Conservation (phyloP, 2,797 vertebrate genomes). For the Poecilia gillii region DNA sequence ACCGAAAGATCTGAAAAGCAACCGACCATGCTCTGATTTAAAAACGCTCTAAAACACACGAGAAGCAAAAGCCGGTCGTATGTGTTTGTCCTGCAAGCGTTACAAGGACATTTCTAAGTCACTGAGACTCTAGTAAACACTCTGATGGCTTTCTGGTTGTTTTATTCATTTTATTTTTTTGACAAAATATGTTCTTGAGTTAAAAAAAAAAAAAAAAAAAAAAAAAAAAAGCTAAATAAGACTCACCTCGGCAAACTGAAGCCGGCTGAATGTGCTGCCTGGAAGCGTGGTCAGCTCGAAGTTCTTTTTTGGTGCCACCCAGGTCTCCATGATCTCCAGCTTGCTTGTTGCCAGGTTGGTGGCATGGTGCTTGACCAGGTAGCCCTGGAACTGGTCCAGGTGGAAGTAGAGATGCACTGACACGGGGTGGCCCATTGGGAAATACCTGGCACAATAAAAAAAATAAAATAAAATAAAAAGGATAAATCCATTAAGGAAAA, state of each 20-base stretch:
- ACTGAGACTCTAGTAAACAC: not conserved
- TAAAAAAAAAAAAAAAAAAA: conserved; percentile 14
- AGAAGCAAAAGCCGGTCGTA: not conserved
- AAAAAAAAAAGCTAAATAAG: conserved; percentile 39
- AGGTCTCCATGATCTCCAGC: conserved; percentile 95
- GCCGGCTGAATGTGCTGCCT: conserved; percentile 88
- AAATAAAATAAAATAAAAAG: not conserved
- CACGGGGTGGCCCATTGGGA: conserved; percentile 93
- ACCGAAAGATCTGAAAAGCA: not conserved
- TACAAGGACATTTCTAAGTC: not conserved
- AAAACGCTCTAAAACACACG: not conserved
- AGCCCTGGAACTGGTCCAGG: conserved; percentile 96
- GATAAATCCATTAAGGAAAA: conserved; percentile 52
- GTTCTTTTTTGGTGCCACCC: conserved; percentile 94
- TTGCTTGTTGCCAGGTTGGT: conserved; percentile 96
- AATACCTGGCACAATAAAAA: conserved; percentile 84
- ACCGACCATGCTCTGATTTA: not conserved
- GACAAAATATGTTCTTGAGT: not conserved
- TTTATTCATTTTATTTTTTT: not conserved
- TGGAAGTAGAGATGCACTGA: conserved; percentile 97
- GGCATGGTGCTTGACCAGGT: conserved; percentile 92
- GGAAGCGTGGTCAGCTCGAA: conserved; percentile 90
- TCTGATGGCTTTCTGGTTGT: conserved; percentile 36
- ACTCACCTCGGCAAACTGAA: conserved; percentile 94
- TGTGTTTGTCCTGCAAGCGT: not conserved